Conservation (phyloP, 2,888 invertebrate genomes). For the Epiblema foenella region DNA sequence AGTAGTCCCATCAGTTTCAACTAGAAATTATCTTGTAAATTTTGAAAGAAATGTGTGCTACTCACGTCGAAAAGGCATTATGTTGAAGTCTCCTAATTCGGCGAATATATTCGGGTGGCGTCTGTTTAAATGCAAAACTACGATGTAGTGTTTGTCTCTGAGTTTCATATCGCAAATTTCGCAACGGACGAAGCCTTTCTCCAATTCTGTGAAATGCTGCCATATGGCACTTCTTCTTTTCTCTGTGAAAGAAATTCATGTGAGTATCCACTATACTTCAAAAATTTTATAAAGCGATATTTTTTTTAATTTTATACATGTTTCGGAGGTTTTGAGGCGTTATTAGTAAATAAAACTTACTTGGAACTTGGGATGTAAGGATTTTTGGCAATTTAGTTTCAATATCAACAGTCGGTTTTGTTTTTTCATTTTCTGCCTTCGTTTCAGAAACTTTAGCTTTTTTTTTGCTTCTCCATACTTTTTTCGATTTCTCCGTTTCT, state of each 20-base stretch:
- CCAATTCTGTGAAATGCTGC: constrained; percentile 12
- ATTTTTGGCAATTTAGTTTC: neutral
- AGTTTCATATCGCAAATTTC: constrained; percentile 19
- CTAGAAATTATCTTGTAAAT: neutral
- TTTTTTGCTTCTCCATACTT: neutral
- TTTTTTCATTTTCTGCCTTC: neutral
- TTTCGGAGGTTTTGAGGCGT: too few relatives aligned
- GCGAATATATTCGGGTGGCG: constrained; percentile 8
- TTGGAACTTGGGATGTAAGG: neutral
- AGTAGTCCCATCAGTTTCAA: neutral
- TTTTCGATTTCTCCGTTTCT: constrained; percentile 5
- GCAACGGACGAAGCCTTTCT: constrained; percentile 20
- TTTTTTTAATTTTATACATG: too few relatives aligned
- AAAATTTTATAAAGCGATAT: too few relatives aligned
- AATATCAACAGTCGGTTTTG: neutral
- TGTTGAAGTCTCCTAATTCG: constrained; percentile 18
- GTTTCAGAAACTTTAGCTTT: neutral
- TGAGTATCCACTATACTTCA: neutral
- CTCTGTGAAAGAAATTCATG: constrained; percentile 4
- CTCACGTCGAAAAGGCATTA: constrained; percentile 26
- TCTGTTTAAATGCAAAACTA: constrained; percentile 19
- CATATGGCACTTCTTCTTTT: constrained; percentile 17
- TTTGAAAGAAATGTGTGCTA: neutral
- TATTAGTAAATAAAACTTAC: constrained; percentile 1
- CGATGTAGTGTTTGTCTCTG: constrained; percentile 15